phyloP scores from a whole-genome alignment of 2,113 vertebrate species.

The Eublepharis macularius region DNA sequence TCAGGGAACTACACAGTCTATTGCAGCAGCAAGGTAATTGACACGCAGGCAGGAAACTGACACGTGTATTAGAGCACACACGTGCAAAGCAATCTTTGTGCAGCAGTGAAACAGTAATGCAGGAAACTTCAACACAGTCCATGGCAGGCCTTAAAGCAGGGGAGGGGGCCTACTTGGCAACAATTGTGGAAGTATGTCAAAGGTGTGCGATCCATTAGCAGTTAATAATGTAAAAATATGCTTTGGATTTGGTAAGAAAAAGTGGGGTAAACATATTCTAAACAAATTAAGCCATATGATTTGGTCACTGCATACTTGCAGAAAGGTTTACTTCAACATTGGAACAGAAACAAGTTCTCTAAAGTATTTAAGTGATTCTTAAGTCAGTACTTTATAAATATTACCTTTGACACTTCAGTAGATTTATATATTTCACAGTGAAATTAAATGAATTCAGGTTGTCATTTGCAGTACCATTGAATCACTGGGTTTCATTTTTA shows the following conservation, averaged over 20 bases:
- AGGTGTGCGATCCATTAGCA: too few relatives aligned
- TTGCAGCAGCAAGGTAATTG: too few relatives aligned
- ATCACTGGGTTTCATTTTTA: slow-evolving; percentile 24
- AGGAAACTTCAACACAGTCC: too few relatives aligned
- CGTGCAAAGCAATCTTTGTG: too few relatives aligned
- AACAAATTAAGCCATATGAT: background rate
- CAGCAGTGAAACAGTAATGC: too few relatives aligned
- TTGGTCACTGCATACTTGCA: background rate
- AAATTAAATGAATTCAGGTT: slow-evolving; percentile 25
- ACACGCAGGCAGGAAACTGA: too few relatives aligned
- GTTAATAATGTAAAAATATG: too few relatives aligned
- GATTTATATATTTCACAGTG: slow-evolving; percentile 25
- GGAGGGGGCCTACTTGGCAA: too few relatives aligned
- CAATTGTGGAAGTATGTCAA: too few relatives aligned
- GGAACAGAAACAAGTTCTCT: slow-evolving; percentile 3
- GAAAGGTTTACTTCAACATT: background rate
- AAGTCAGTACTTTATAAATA: slow-evolving; percentile 26
- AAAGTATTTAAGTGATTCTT: slow-evolving; percentile 29
- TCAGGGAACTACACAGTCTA: too few relatives aligned
- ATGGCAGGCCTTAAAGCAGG: too few relatives aligned
- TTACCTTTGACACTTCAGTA: slow-evolving; percentile 26
- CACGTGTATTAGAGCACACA: too few relatives aligned
- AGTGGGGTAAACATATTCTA: background rate
- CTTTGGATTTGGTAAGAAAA: background rate
- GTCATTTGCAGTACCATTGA: slow-evolving; percentile 15